These are phyloP conservation scores for Catocala nupta DNA, from an alignment of 2,888 invertebrate species.

Conservation along the genomic window DNA sequence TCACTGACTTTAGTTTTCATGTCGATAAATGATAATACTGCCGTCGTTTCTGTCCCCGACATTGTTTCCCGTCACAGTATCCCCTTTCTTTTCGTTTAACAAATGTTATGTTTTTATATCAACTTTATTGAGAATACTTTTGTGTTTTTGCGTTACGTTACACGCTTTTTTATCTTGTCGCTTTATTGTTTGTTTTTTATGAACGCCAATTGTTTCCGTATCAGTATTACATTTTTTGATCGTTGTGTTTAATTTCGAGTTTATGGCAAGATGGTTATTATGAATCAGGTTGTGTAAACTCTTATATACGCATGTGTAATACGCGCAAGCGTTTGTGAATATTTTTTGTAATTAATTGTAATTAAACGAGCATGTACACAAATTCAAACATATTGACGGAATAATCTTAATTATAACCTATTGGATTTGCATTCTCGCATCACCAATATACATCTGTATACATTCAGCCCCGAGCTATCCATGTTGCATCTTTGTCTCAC, in stretches of 20 bases:
- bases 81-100: slow-evolving; percentile 36
- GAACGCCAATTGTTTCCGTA: slow-evolving; percentile 30
- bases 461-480: no score
- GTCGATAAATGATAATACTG: slow-evolving; percentile 46
- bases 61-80: slow-evolving; percentile 7
- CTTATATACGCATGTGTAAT: no score
- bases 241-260: slow-evolving; percentile 3
- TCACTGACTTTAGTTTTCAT: slow-evolving; percentile 23
- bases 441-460: no score
- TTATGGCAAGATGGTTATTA: no score
- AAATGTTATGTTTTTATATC: slow-evolving; percentile 45
- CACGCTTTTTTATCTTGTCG: slow-evolving; percentile 33
- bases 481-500: no score
- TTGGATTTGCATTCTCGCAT: no score
- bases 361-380: no score
- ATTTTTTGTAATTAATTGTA: no score
- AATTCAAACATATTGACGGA: no score
- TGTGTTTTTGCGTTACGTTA: slow-evolving; percentile 26
- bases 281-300: no score
- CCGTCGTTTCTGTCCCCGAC: neutral
- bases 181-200: slow-evolving; percentile 36
- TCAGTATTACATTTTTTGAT: slow-evolving; percentile 11
- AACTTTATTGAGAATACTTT: slow-evolving; percentile 37
- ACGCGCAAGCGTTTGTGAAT: no score
- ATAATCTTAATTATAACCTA: no score